Base-by-base conservation (phyloP, 92 coral and sea anemone species). In the Galaxea fascicularis region DNA sequence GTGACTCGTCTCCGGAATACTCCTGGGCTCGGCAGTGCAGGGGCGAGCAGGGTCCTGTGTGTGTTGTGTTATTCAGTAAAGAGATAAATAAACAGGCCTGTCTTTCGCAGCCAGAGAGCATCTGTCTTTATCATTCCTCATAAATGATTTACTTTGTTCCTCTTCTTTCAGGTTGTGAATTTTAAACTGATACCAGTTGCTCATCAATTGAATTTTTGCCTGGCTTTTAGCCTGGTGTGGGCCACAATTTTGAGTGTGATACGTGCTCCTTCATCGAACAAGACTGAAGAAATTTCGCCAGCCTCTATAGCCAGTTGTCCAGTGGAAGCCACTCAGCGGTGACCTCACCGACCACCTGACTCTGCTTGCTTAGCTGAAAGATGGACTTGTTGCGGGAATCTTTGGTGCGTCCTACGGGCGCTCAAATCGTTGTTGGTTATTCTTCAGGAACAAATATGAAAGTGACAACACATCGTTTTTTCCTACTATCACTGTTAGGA, bases 111-210 rank as follows among this genome's bases (percentile, higher is more conserved):
- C 51, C 44, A 14, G 24, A 15, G 1, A 3, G 51, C 29, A 24
- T 16, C 59, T 77, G 8, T 62, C 31, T 26, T 6, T 31, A 25
- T 8, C 18, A n/a, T 16, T n/a, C 35, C 14, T 39, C 21, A n/a
- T 6, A 1, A 12, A 16, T 24, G 22, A 9, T 31, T 57, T 10
- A 27, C 0, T 58, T 26, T 52, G 25, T 79, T 71, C 45, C 49
- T 74, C 21, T 14, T 28, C 20, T 78, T 26, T 2, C 95, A 92
- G 95, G 35, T 92, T 39, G 62, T 92, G 24, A 92, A 92, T 71
- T 92, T 85, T 68, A 89, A 77, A 67, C 77, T 92, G n/a, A 77
- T 92, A 53, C 95, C 95, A 24, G 88, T 92, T 44, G 76, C 95
- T 26, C 93, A 92, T 46, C 95, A 92, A 63, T 74, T 92, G 4